phyloP scores from a whole-genome alignment of 2,113 vertebrate genomes.

The Oncorhynchus kisutch region DNA sequence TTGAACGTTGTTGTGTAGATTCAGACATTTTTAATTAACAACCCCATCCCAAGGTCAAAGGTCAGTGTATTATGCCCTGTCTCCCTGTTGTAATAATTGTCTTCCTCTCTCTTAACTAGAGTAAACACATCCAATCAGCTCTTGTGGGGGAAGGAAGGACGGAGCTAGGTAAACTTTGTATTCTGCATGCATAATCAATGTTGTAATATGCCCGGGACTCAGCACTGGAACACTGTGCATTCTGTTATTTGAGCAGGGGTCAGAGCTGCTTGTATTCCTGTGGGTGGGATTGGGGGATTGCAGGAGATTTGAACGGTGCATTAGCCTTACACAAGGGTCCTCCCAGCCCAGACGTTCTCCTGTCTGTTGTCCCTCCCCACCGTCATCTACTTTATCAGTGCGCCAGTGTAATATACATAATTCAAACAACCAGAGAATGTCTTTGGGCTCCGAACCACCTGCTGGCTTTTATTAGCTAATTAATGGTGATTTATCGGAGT shows the following conservation, averaged over 20 bases:
- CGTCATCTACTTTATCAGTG: slow-evolving; percentile 83
- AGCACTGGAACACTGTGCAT: slow-evolving; percentile 50
- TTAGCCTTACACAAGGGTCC: slow-evolving; percentile 65
- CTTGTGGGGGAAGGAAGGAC: neutral
- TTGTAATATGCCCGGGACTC: slow-evolving; percentile 63
- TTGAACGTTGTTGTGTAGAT: neutral
- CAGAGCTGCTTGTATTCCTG: slow-evolving; percentile 80
- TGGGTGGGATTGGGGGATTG: slow-evolving; percentile 72
- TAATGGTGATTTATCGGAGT: slow-evolving; percentile 96
- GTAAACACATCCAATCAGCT: slow-evolving; percentile 65
- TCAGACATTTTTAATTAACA: slow-evolving; percentile 13
- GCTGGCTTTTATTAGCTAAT: slow-evolving; percentile 98
- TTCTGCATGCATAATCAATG: slow-evolving; percentile 65
- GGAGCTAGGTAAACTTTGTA: slow-evolving; percentile 58
- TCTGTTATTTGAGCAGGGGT: slow-evolving; percentile 73
- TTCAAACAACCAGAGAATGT: slow-evolving; percentile 91
- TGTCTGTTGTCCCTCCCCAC: slow-evolving; percentile 70
- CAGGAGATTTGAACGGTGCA: slow-evolving; percentile 70
- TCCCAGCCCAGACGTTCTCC: slow-evolving; percentile 43
- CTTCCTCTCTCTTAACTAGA: slow-evolving; percentile 64
- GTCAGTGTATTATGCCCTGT: slow-evolving; percentile 28
- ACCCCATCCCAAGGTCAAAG: slow-evolving; percentile 12
- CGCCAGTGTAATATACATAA: slow-evolving; percentile 87
- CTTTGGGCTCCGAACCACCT: slow-evolving; percentile 92
- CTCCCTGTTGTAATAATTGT: slow-evolving; percentile 51